A percentile compares a stretch with the other conserved stretches of the same genome.
Conservation (phyloP, 2,888 invertebrate genomes). For the Hemicrepidius hirtus region DNA sequence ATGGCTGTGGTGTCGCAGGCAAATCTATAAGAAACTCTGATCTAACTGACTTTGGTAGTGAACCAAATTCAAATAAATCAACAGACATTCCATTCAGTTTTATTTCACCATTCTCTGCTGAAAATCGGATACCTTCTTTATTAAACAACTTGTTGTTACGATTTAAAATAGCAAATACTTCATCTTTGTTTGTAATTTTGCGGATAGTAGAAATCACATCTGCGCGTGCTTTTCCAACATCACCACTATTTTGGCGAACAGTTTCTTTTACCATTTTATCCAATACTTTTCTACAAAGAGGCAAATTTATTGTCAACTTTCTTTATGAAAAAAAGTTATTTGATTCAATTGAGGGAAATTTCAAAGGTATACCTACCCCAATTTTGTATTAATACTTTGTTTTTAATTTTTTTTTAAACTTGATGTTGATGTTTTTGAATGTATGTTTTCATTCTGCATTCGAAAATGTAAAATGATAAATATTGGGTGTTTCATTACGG, state of each 20-base stretch:
- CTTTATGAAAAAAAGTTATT: background rate
- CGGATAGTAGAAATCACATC: constrained; percentile 76
- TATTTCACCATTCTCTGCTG: constrained; percentile 62
- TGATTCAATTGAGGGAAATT: background rate
- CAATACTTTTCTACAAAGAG: constrained; percentile 74
- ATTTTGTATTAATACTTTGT: too few relatives aligned
- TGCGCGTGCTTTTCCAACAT: constrained; percentile 71
- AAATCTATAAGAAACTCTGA: constrained; percentile 55
- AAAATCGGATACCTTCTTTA: constrained; percentile 69
- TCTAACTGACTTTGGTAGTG: constrained; percentile 59
- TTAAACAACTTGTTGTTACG: constrained; percentile 75
- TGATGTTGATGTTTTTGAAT: too few relatives aligned
- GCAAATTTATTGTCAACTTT: background rate
- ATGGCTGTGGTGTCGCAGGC: constrained; percentile 46
- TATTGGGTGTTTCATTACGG: too few relatives aligned
- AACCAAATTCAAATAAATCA: constrained; percentile 62
- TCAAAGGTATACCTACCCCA: too few relatives aligned
- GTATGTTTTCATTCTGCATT: too few relatives aligned
- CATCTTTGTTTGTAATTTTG: constrained; percentile 75
- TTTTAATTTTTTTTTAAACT: too few relatives aligned
- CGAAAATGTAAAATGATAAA: too few relatives aligned
- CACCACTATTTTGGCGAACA: constrained; percentile 71
- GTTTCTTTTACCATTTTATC: constrained; percentile 76
- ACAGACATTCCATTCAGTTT: constrained; percentile 62
- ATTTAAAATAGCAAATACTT: constrained; percentile 75